Base-by-base conservation (phyloP, 1,140 invertebrate genomes). In the Spodoptera frugiperda region DNA sequence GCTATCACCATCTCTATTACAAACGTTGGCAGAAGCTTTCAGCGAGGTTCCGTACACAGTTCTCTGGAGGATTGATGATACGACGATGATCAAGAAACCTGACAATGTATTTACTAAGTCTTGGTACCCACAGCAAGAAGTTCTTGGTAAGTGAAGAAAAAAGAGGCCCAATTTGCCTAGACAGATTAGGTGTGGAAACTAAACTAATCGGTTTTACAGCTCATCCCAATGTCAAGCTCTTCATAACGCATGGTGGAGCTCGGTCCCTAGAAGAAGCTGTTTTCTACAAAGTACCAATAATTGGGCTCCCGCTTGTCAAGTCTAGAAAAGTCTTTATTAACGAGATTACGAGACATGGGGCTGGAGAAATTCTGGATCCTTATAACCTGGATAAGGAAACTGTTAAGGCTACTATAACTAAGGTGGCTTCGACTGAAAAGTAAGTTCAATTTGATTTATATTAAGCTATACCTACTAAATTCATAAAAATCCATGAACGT, bases 231-330 rank as follows among this genome's bases (percentile, higher is more conserved):
- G 92, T 97, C 1, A 95, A 95, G 82, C 91, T 95, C 0, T 97
- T 97, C 78, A 96, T 97, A 39, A 96, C 96, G 0, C 96, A 97
- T 81, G 96, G 96, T 11, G 97, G 97, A 14, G 86, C 96, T 25
- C 92, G 96, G 30, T 96, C 97, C 70, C 94, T 96, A 9, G 95
- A 96, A 78, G 97, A 97, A 90, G 95, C 96, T 3, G 90, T 97
- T 12, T 96, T 96, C 88, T 95, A 96, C 79, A 95, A 95, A 83
- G 95, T 96, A 9, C 97, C 97, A 1, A 93, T 97, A 5, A 89
- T 97, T 17, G 96, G 96, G 3, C 94, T 97, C 70, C 97, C 97
- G 44, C 92, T 97, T 25, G 95, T 96, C 48, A 94, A 94, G 21
- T 85, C 90, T 0, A 86, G 85, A 78, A 90, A 87, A 78, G 78